Conservation (phyloP, 37 sponge, comb jelly and placozoan species). For the Diacarnus erythraeanus region DNA sequence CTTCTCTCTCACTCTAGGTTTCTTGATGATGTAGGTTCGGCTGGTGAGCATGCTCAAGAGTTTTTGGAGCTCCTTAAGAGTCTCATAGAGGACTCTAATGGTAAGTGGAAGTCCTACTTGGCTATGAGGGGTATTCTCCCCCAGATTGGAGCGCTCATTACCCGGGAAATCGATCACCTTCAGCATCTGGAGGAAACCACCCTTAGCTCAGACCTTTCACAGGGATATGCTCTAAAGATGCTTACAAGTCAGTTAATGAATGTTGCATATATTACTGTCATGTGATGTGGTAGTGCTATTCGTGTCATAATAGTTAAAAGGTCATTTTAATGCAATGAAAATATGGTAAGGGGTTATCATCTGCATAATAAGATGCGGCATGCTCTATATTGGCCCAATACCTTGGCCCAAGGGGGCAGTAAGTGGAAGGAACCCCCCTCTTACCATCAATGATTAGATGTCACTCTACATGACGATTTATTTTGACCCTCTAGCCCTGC, state of each 20-base stretch:
- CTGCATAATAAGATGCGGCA: no score
- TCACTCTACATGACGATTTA: not conserved
- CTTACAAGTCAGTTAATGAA: slow-evolving; percentile 43
- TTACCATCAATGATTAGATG: not conserved
- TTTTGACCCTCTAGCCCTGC: slow-evolving; percentile 39
- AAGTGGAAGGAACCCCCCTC: no score
- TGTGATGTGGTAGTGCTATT: not conserved
- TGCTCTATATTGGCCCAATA: no score
- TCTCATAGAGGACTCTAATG: slow-evolving; percentile 36
- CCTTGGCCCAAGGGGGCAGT: no score
- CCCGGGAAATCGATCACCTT: slow-evolving; percentile 70
- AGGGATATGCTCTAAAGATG: slow-evolving; percentile 91
- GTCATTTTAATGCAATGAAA: no score
- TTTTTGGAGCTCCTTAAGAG: slow-evolving; percentile 66
- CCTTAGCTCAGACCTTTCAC: slow-evolving; percentile 86
- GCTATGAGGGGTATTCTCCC: slow-evolving; percentile 70
- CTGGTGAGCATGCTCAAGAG: slow-evolving; percentile 84
- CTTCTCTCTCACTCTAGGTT: slow-evolving; percentile 43
- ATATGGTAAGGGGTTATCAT: no score
- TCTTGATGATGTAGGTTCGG: slow-evolving; percentile 62
- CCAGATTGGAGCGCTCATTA: slow-evolving; percentile 65
- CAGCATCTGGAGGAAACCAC: slow-evolving; percentile 77
- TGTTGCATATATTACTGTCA: no score
- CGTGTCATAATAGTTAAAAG: not conserved
- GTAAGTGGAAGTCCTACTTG: slow-evolving; percentile 83